phyloP scores from a whole-genome alignment of 2,113 vertebrate species.

The Ranitomeya imitator region DNA sequence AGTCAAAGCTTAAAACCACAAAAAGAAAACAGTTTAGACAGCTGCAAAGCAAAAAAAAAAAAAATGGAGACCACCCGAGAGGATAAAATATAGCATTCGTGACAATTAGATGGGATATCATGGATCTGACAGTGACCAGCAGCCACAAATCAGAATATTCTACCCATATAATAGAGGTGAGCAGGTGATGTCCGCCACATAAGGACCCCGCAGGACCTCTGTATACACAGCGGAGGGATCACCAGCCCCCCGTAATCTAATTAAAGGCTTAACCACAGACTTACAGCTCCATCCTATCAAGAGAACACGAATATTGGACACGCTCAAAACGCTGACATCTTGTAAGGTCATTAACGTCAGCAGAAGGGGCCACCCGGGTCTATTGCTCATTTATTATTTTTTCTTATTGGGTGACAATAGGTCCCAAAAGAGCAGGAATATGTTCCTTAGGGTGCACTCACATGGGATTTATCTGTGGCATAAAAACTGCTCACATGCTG shows the following conservation, averaged over 20 bases:
- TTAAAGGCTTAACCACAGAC: conserved; percentile 40
- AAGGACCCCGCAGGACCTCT: conserved; percentile 8
- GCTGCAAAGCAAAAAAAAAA: not conserved
- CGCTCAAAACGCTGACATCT: not conserved
- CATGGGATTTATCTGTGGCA: too few species aligned
- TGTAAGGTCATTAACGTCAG: conserved; percentile 20
- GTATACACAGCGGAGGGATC: not conserved
- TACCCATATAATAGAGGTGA: conserved; percentile 12
- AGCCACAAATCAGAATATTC: conserved; percentile 8
- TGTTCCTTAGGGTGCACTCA: too few species aligned
- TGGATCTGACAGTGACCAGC: too few species aligned
- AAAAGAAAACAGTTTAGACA: conserved; percentile 18
- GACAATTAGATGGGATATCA: not conserved
- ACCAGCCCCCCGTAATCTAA: conserved; percentile 23
- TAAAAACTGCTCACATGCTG: too few species aligned
- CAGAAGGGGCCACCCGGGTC: conserved; percentile 17
- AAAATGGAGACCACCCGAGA: conserved; percentile 16
- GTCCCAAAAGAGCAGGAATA: too few species aligned
- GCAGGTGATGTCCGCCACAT: conserved; percentile 10
- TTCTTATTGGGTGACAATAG: not conserved
- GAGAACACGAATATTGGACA: conserved; percentile 33
- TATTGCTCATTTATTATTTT: not conserved
- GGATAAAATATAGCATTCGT: not conserved
- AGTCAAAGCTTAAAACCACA: conserved; percentile 40
- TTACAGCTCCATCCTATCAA: conserved; percentile 38